These are phyloP conservation scores for Copidosoma aretas DNA, from an alignment of 2,888 invertebrate species.

Conservation along the genomic window DNA sequence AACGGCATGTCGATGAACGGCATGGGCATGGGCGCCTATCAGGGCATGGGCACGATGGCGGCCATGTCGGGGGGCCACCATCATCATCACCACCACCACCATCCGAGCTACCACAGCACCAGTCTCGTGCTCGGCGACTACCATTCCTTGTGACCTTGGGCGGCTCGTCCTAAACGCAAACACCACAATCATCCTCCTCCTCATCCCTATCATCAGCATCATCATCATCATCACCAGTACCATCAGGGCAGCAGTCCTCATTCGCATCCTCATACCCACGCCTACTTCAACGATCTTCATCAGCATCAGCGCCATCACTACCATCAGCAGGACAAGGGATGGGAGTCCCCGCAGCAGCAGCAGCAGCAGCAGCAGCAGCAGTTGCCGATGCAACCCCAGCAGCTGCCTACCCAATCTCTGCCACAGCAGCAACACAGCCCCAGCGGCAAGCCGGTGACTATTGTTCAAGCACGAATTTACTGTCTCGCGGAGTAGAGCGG, in stretches of 20 bases:
- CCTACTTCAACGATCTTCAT: not conserved
- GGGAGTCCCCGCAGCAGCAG: constrained; percentile 9
- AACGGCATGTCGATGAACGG: constrained; percentile 62
- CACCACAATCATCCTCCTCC: constrained; percentile 39
- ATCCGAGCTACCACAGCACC: constrained; percentile 56
- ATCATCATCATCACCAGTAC: constrained; percentile 7
- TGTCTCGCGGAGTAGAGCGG: constrained; percentile 36
- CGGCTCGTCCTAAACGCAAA: constrained; percentile 50
- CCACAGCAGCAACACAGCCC: constrained; percentile 38
- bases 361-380: constrained; percentile 12
- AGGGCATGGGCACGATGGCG: constrained; percentile 61
- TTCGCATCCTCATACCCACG: constrained; percentile 1
- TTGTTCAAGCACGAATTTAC: constrained; percentile 40
- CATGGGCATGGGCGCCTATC: constrained; percentile 57
- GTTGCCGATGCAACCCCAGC: constrained; percentile 11
- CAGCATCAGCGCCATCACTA: constrained; percentile 1
- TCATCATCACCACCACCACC: constrained; percentile 39
- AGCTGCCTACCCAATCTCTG: constrained; percentile 25
- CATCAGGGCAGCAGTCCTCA: constrained; percentile 1
- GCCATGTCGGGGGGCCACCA: constrained; percentile 58
- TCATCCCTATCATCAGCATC: constrained; percentile 17
- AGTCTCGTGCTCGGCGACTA: constrained; percentile 60
- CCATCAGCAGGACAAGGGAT: constrained; percentile 10
- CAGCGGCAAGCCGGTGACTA: constrained; percentile 38
- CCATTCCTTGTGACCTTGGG: constrained; percentile 62